Conservation (phyloP, 1,140 invertebrate species). For the Lasaia peninsularis region DNA sequence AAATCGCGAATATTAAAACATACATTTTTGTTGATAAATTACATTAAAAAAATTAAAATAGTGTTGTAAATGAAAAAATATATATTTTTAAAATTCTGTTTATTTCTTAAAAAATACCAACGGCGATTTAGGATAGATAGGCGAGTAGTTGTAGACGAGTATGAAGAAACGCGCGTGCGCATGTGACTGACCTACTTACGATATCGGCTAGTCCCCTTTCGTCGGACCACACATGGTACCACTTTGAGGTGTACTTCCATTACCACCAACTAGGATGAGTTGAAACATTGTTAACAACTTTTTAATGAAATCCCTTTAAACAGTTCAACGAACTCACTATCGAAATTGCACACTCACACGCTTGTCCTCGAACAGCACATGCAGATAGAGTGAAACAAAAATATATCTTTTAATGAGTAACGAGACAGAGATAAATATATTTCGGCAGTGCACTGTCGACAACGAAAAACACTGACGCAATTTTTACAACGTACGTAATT, state of each 20-base stretch:
- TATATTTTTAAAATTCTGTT: not conserved
- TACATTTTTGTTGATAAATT: too few relatives aligned
- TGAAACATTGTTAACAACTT: slow-evolving; percentile 53
- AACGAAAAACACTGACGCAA: slow-evolving; percentile 75
- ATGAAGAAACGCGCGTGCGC: slow-evolving; percentile 59
- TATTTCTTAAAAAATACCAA: not conserved
- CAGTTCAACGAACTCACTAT: slow-evolving; percentile 70
- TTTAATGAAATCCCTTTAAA: slow-evolving; percentile 69
- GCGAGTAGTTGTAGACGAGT: slow-evolving; percentile 39
- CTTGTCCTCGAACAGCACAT: slow-evolving; percentile 51
- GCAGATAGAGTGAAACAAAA: slow-evolving; percentile 72
- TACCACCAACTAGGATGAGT: not conserved
- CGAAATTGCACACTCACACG: slow-evolving; percentile 75
- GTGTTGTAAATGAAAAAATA: too few relatives aligned
- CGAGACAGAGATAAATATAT: slow-evolving; percentile 73
- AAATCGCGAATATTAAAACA: too few relatives aligned
- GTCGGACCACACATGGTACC: slow-evolving; percentile 47
- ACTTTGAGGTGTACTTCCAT: slow-evolving; percentile 18
- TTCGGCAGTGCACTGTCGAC: slow-evolving; percentile 66
- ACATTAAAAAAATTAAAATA: too few relatives aligned
- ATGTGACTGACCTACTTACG: slow-evolving; percentile 62
- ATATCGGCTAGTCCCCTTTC: slow-evolving; percentile 43
- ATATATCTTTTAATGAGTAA: slow-evolving; percentile 54
- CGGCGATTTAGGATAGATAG: slow-evolving; percentile 23
- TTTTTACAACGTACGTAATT: slow-evolving; percentile 75